A percentile compares a stretch with the other conserved stretches of the same genome.
Evolutionary conservation across 1,140 invertebrate species (phyloP).

Genomic region (Dinothrombium tinctorium): DNA sequence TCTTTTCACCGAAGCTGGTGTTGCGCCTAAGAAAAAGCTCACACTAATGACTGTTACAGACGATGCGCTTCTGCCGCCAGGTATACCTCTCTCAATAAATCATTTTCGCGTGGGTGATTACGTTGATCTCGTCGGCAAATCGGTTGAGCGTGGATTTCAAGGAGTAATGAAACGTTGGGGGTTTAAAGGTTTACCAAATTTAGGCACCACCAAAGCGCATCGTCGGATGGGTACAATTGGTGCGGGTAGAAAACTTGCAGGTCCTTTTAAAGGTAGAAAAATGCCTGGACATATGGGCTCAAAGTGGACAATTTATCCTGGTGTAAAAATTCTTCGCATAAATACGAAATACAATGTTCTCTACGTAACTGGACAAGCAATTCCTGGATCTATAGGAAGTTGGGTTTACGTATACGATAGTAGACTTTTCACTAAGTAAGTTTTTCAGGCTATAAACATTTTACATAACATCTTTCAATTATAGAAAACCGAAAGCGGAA

Average conservation of each 20-base stretch:
- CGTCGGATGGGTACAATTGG: slow-evolving; percentile 72
- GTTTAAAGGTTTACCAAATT: slow-evolving; percentile 73
- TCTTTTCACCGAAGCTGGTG: slow-evolving; percentile 57
- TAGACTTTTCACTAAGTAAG: slow-evolving; percentile 5
- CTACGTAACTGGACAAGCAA: slow-evolving; percentile 49
- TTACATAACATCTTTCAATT: too few relatives aligned
- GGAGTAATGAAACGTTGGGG: slow-evolving; percentile 91
- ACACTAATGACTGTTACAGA: slow-evolving; percentile 62
- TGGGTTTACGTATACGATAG: slow-evolving; percentile 20
- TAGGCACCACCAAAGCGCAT: slow-evolving; percentile 83
- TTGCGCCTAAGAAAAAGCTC: slow-evolving; percentile 63
- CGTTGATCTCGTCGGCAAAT: slow-evolving; percentile 70
- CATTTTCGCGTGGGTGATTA: slow-evolving; percentile 79
- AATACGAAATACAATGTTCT: slow-evolving; percentile 83
- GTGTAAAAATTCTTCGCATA: slow-evolving; percentile 60
- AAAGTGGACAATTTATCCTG: slow-evolving; percentile 37
- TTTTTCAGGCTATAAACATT: neutral
- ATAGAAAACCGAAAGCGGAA: slow-evolving; percentile 13
- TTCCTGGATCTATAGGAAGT: slow-evolving; percentile 53
- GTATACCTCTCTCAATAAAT: slow-evolving; percentile 53
- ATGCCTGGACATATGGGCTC: slow-evolving; percentile 91
- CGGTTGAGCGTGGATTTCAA: slow-evolving; percentile 86
- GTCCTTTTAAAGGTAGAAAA: slow-evolving; percentile 83
- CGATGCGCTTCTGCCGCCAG: slow-evolving; percentile 58
- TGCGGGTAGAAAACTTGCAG: slow-evolving; percentile 42